These are phyloP conservation scores for Tapera naevia DNA, from an alignment of 2,797 vertebrate species.

Conservation along the genomic window DNA sequence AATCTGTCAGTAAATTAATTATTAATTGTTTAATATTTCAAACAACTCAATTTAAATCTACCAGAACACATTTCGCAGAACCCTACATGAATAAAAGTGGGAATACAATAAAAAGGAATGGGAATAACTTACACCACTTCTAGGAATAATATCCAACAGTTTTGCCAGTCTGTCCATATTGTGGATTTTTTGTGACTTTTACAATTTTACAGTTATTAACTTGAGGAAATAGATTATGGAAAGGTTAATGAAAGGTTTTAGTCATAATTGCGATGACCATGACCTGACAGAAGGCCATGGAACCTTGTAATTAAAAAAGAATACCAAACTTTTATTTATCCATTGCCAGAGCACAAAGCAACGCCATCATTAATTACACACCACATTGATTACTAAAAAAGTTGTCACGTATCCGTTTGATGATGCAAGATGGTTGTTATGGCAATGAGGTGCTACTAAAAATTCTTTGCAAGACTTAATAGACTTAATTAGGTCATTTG, in stretches of 20 bases:
- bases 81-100: not conserved
- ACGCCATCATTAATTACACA: constrained; percentile 61
- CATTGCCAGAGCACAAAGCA: constrained; percentile 39
- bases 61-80: not conserved
- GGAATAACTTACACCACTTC: not conserved
- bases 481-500: constrained; percentile 33
- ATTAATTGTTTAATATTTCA: not conserved
- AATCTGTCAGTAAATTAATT: too few species aligned
- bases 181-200: not conserved
- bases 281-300: constrained; percentile 52
- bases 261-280: constrained; percentile 38
- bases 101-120: not conserved
- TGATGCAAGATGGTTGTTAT: constrained; percentile 50
- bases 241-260: constrained; percentile 71
- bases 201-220: constrained; percentile 54
- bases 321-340: constrained; percentile 57
- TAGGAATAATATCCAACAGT: not conserved
- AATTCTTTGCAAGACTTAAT: constrained; percentile 31
- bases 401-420: constrained; percentile 40
- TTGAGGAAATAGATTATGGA: constrained; percentile 51
- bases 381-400: constrained; percentile 33
- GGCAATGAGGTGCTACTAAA: constrained; percentile 32
- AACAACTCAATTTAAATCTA: not conserved
- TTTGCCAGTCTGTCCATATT: not conserved
- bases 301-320: constrained; percentile 46